These are phyloP conservation scores for Chelon labrosus DNA, from an alignment of 2,797 vertebrate genomes.

Conservation along the genomic window DNA sequence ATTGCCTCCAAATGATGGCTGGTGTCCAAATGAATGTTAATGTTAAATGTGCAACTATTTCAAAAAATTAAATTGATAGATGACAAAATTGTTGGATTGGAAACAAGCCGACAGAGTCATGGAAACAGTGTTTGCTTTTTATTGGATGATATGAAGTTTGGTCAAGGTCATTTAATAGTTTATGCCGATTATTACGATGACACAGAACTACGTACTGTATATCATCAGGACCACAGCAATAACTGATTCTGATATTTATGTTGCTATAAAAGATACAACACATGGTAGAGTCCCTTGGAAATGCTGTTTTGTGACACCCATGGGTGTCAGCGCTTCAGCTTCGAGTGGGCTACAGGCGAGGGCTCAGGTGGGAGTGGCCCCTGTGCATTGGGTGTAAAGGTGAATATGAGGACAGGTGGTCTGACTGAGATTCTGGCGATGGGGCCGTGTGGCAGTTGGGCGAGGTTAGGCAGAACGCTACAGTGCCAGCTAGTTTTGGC, in stretches of 20 bases:
- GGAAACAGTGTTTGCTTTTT: not conserved
- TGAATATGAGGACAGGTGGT: conserved; percentile 6
- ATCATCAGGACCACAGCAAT: not conserved
- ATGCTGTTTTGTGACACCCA: not conserved
- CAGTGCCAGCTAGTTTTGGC: not conserved
- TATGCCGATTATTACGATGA: no score
- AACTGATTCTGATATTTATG: not conserved
- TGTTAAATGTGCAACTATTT: no score
- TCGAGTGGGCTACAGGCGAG: not conserved
- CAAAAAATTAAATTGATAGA: not conserved
- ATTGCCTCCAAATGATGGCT: not conserved
- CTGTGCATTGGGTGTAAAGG: not conserved
- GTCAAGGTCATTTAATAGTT: no score
- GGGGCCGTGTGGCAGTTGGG: not conserved
- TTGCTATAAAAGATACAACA: not conserved
- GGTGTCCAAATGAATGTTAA: not conserved
- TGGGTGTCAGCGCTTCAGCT: not conserved
- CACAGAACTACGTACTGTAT: no score
- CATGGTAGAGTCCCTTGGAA: not conserved
- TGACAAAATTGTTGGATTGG: not conserved
- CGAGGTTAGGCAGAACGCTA: not conserved
- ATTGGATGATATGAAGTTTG: not conserved
- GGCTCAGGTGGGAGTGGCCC: not conserved
- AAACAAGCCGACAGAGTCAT: not conserved
- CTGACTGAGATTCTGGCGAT: not conserved